These are phyloP conservation scores for Sus scrofa DNA, from an alignment of 2,113 vertebrate species.

Conservation along the genomic window DNA sequence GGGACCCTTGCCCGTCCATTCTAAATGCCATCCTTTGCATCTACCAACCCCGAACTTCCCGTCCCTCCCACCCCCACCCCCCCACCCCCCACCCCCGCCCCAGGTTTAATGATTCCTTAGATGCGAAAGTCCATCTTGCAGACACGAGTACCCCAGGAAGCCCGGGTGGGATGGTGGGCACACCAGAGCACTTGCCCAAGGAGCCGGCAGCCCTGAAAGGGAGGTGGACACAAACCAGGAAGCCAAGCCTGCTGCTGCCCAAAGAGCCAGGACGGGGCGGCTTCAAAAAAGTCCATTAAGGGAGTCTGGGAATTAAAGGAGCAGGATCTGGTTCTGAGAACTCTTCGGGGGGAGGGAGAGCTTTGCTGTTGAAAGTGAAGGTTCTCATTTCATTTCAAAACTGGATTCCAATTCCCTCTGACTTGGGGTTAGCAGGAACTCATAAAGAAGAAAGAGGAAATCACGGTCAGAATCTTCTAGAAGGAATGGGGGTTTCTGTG, in stretches of 20 bases:
- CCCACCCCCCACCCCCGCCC: too few species aligned
- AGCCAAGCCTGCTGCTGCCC: accelerated
- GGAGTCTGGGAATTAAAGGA: accelerated
- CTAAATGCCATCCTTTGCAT: too few species aligned
- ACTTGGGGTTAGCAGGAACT: background rate
- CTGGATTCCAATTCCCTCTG: background rate
- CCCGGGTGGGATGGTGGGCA: accelerated
- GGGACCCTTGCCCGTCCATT: too few species aligned
- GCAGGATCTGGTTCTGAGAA: background rate
- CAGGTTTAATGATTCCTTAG: background rate
- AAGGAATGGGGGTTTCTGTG: background rate
- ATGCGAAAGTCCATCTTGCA: accelerated
- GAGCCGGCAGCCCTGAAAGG: background rate
- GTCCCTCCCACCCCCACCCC: too few species aligned
- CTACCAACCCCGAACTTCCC: too few species aligned
- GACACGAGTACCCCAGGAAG: background rate
- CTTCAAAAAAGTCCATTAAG: accelerated
- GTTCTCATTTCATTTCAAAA: background rate
- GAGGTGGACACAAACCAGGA: accelerated
- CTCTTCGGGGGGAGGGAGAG: background rate
- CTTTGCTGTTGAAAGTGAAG: background rate
- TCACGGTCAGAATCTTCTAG: background rate
- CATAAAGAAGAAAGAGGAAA: background rate
- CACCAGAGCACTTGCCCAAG: accelerated
- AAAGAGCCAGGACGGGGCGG: accelerated